Base-by-base conservation (phyloP, 2,113 vertebrate genomes). In the Centropus unirufus region DNA sequence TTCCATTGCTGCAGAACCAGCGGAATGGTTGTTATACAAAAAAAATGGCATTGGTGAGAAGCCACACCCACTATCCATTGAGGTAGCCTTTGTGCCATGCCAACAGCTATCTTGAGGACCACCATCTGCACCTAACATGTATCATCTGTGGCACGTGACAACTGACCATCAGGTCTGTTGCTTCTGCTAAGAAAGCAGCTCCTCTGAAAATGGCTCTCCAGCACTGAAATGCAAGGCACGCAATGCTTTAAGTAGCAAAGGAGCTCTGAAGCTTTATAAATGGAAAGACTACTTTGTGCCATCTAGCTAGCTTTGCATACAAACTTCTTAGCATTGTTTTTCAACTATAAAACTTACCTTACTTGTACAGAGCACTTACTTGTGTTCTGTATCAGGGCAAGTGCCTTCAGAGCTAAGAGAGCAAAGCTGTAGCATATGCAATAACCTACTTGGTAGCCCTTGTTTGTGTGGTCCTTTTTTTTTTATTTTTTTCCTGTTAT, bases 141-240 rank as follows among this genome's bases (percentile, higher is more conserved):
- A 63, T 14, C 52, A 22, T 15, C 29, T 3, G 1, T 4, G 7
- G 47, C 51, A 51, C 1, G 0, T 29, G 49, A 26, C 21, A 74
- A 14, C 2, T 30, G 61, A 68, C 12, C 9, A n/a, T 1, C 12
- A 30, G 29, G 12, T 29, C 42, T 46, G 14, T 32, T 67, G 5
- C 36, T 42, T 36, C 14, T 18, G 20, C 24, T 44, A 46, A 64
- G 52, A 34, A 70, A 87, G 63, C 27, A 70, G 23, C 27, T 86
- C 44, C 49, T 47, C 57, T 32, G 23, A 32, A 61, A 54, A 66
- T 4, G 12, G 24, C 20, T 62, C n/a, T 52, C 23, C 36, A n/a
- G 36, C 1, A 0, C 21, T 47, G 47, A 7, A 22, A 47, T 2
- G 7, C 9, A 40, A 27, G 0, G 0, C 2, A 14, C 8, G 10